phyloP scores from a whole-genome alignment of 2,888 invertebrate species.

The Athetis lepigone region DNA sequence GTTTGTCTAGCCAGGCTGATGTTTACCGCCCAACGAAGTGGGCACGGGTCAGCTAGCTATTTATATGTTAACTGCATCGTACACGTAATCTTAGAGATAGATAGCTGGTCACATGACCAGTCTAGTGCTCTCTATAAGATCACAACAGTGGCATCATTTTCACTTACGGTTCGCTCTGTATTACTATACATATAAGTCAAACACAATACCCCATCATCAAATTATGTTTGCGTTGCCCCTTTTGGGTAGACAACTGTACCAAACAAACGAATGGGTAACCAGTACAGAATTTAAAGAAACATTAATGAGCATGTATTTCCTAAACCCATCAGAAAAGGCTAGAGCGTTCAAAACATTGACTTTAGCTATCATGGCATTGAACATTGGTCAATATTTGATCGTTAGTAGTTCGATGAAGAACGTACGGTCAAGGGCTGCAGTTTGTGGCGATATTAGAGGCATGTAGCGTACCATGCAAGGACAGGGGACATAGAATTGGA shows the following conservation, averaged over 20 bases:
- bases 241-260: too few species aligned
- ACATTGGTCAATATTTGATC: constrained; percentile 39
- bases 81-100: too few species aligned
- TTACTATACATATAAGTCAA: too few species aligned
- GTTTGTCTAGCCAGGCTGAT: too few species aligned
- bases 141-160: too few species aligned
- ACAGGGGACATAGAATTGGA: constrained; percentile 17
- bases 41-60: too few species aligned
- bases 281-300: constrained; percentile 3
- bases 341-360: constrained; percentile 27
- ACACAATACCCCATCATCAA: background rate
- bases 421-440: constrained; percentile 32
- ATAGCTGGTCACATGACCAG: too few species aligned
- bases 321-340: constrained; percentile 13
- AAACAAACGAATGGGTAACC: background rate
- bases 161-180: too few species aligned
- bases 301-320: constrained; percentile 10
- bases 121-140: too few species aligned
- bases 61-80: too few species aligned
- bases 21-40: too few species aligned
- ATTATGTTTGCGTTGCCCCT: constrained; percentile 2
- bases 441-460: constrained; percentile 21
- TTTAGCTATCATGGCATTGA: constrained; percentile 20
- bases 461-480: constrained; percentile 33
- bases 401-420: constrained; percentile 28